Percentiles rank a stretch among this genome's conserved stretches.
phyloP scores from a whole-genome alignment of 64 coral and sea anemone species.

The Hydrozoanthus tunicans region DNA sequence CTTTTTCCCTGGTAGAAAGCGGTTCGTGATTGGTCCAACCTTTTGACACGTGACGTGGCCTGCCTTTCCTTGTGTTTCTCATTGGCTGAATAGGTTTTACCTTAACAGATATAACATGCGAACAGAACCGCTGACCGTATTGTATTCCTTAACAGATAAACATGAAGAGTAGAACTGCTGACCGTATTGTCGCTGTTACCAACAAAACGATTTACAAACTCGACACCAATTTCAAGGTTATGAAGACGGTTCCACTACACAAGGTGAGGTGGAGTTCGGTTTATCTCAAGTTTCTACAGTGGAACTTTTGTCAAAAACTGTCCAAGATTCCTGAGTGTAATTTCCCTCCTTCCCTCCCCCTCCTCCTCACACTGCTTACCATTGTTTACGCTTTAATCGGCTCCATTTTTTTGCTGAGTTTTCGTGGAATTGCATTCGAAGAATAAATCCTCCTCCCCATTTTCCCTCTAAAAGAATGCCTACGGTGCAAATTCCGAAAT shows the following conservation, averaged over 20 bases:
- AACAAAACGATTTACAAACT: slow-evolving; percentile 45
- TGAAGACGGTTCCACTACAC: slow-evolving; percentile 46
- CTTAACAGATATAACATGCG: too few relatives aligned
- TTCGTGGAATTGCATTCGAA: too few relatives aligned
- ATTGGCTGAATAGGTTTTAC: too few relatives aligned
- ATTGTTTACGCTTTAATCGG: too few relatives aligned
- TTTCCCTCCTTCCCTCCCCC: background rate
- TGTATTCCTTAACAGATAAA: slow-evolving; percentile 23
- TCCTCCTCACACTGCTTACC: too few relatives aligned
- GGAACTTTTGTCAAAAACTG: background rate
- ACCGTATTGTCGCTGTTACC: slow-evolving; percentile 26
- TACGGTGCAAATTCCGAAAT: too few relatives aligned
- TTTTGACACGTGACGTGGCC: background rate
- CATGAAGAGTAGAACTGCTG: slow-evolving; percentile 51
- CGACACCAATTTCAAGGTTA: slow-evolving; percentile 46
- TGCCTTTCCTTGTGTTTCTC: background rate
- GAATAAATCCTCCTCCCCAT: too few relatives aligned
- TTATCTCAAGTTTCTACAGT: background rate
- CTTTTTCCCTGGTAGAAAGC: background rate
- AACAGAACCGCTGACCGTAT: background rate
- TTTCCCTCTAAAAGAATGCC: too few relatives aligned
- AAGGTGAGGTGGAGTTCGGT: background rate
- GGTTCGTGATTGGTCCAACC: too few relatives aligned
- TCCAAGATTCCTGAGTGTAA: too few relatives aligned
- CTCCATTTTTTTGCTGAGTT: too few relatives aligned